Conservation (phyloP, 2,113 vertebrate species). For the Lepisosteus osseus region DNA sequence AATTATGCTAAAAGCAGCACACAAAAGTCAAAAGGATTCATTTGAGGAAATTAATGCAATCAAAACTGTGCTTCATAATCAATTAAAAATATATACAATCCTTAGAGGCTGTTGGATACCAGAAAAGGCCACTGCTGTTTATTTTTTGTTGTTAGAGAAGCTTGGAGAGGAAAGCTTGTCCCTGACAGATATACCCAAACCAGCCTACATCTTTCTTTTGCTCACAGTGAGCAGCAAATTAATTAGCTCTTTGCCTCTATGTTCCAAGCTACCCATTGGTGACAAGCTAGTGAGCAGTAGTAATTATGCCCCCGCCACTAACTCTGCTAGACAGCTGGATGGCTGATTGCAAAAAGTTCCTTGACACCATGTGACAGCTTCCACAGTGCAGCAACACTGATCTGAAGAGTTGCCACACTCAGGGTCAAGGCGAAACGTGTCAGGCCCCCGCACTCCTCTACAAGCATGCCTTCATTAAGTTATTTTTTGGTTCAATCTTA, state of each 20-base stretch:
- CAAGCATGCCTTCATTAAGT: too few relatives aligned
- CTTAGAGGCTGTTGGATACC: neutral
- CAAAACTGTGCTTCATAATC: slow-evolving; percentile 29
- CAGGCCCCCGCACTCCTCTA: neutral
- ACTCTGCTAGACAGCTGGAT: slow-evolving; percentile 6
- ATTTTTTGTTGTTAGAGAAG: neutral
- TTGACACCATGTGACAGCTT: neutral
- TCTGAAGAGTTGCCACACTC: slow-evolving; percentile 10
- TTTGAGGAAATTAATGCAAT: slow-evolving; percentile 28
- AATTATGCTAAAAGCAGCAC: slow-evolving; percentile 30
- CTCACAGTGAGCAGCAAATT: slow-evolving; percentile 3
- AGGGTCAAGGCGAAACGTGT: neutral
- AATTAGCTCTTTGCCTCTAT: slow-evolving; percentile 14
- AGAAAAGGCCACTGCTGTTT: neutral
- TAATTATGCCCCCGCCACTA: slow-evolving; percentile 25
- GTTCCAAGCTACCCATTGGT: neutral
- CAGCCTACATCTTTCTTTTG: neutral
- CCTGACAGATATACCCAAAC: neutral
- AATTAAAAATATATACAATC: slow-evolving; percentile 28
- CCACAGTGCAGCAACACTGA: neutral
- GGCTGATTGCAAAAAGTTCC: neutral
- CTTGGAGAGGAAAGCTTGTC: slow-evolving; percentile 5
- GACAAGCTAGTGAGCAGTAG: slow-evolving; percentile 11
- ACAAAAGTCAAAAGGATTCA: slow-evolving; percentile 16
- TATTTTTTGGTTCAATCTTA: too few relatives aligned